These are phyloP conservation scores for Craterocephalus amniculus DNA, from an alignment of 2,797 vertebrate genomes.

Conservation along the genomic window DNA sequence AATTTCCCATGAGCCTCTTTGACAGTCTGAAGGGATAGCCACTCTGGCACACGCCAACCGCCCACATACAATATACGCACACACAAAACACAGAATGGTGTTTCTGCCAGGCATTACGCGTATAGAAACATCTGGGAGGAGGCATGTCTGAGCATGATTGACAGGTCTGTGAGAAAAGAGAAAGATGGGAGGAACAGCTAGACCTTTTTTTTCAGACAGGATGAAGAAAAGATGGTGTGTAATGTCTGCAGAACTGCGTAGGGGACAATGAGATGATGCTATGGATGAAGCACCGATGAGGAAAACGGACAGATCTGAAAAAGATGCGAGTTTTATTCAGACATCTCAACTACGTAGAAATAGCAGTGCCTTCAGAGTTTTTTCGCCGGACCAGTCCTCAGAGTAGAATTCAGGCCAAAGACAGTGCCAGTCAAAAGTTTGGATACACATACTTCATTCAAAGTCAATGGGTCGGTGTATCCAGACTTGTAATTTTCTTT, in stretches of 20 bases:
- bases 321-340: neutral
- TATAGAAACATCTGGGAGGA: conserved; percentile 64
- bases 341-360: neutral
- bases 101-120: conserved; percentile 56
- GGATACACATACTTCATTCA: neutral
- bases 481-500: neutral
- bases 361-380: conserved; percentile 38
- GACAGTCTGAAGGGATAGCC: conserved; percentile 80
- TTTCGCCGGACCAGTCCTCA: conserved; percentile 2
- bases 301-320: neutral
- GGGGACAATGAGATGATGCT: conserved; percentile 22
- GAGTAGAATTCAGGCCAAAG: neutral
- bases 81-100: conserved; percentile 41
- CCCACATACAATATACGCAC: conserved; percentile 69
- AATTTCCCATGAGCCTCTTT: conserved; percentile 83
- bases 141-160: conserved; percentile 50
- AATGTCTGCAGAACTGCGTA: conserved; percentile 16
- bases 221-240: conserved; percentile 7
- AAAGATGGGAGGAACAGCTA: conserved; percentile 48
- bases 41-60: conserved; percentile 80
- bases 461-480: neutral
- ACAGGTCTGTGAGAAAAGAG: conserved; percentile 50
- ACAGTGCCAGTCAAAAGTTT: neutral
- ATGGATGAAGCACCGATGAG: neutral
- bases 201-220: conserved; percentile 38